These are phyloP conservation scores for Drosophila infuscata DNA, from an alignment of 2,888 invertebrate species.

Conservation along the genomic window DNA sequence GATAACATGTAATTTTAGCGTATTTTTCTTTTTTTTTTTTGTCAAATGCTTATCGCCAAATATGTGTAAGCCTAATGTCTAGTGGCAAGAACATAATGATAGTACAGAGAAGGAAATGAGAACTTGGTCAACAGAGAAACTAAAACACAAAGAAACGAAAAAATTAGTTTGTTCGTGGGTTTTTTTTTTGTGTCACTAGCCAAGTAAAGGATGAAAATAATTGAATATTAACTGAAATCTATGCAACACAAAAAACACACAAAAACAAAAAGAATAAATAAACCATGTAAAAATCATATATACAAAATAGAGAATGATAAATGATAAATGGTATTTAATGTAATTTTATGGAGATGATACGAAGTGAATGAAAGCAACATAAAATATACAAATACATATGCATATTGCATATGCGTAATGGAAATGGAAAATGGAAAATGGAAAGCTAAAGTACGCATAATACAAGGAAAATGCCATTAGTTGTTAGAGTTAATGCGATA, in stretches of 20 bases:
- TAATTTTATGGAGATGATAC: conserved; percentile 37
- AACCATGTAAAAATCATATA: conserved; percentile 42
- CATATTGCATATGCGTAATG: conserved; percentile 41
- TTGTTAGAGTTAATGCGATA: conserved; percentile 75
- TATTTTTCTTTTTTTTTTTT: conserved; percentile 58
- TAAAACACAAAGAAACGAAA: conserved; percentile 30
- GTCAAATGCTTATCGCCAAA: conserved; percentile 67
- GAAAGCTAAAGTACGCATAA: conserved; percentile 55
- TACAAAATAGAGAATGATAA: conserved; percentile 28
- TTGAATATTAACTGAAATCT: conserved; percentile 42
- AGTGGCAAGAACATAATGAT: conserved; percentile 46
- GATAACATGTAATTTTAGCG: conserved; percentile 69
- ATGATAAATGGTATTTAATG: conserved; percentile 28
- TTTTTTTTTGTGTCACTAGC: conserved; percentile 30
- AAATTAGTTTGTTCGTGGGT: conserved; percentile 33
- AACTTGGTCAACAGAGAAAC: conserved; percentile 24
- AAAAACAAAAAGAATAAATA: conserved; percentile 15
- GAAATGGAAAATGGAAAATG: conserved; percentile 13
- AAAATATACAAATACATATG: conserved; percentile 41
- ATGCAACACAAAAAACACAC: conserved; percentile 33
- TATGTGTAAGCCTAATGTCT: conserved; percentile 61
- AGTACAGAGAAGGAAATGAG: conserved; percentile 17
- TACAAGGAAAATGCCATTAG: conserved; percentile 79
- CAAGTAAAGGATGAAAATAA: conserved; percentile 27
- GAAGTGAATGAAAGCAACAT: not conserved